phyloP scores from a whole-genome alignment of 2,888 invertebrate genomes.

The Teleiodes luculella region DNA sequence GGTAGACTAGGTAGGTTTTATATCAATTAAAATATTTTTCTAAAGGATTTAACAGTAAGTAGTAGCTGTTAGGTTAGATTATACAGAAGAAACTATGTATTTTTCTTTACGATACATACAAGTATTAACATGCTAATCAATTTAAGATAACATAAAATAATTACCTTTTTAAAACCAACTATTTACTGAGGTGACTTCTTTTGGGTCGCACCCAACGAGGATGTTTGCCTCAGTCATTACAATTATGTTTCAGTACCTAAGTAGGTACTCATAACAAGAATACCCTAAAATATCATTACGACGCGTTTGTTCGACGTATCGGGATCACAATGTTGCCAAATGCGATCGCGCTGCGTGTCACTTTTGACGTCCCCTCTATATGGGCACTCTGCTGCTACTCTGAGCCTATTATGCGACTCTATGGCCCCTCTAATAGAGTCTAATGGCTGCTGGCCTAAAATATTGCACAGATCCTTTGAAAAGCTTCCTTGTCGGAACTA shows the following conservation, averaged over 20 bases:
- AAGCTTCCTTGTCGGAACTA: constrained; percentile 38
- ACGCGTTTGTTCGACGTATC: constrained; percentile 71
- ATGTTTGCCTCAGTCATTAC: too few species aligned
- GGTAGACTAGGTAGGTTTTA: too few species aligned
- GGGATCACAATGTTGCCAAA: constrained; percentile 73
- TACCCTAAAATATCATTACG: constrained; percentile 49
- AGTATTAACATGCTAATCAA: too few species aligned
- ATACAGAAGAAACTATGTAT: too few species aligned
- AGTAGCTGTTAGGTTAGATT: too few species aligned
- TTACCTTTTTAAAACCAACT: too few species aligned
- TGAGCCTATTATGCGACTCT: background rate
- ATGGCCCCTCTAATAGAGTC: constrained; percentile 51
- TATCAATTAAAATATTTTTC: too few species aligned
- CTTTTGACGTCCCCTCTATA: constrained; percentile 61
- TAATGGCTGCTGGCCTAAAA: constrained; percentile 46
- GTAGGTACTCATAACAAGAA: constrained; percentile 22
- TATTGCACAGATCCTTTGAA: constrained; percentile 37
- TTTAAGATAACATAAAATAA: too few species aligned
- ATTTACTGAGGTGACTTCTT: too few species aligned
- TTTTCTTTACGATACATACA: too few species aligned
- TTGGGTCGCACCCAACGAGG: too few species aligned
- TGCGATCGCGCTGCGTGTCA: constrained; percentile 61
- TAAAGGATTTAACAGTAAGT: too few species aligned
- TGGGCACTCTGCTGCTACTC: constrained; percentile 1
- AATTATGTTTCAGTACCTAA: constrained; percentile 6